Percentiles rank a stretch among this genome's conserved stretches.
Evolutionary conservation across 1,140 invertebrate genomes (phyloP).

Genomic region (Drosophila rufa): DNA sequence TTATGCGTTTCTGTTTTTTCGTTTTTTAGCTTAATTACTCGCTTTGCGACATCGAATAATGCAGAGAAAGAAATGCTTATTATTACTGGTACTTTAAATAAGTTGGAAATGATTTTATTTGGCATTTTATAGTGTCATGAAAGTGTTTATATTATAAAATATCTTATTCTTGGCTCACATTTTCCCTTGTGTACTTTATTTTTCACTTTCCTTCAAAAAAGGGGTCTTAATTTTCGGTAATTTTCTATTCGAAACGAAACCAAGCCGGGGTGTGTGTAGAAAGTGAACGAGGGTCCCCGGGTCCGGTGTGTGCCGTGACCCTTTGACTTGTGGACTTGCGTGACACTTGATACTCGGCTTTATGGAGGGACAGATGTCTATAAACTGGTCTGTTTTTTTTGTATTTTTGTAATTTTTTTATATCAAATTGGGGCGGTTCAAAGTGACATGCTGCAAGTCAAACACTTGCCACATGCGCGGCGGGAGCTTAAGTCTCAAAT

Average conservation of each 20-base stretch:
- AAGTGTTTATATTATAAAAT: neutral
- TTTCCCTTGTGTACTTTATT: conserved; percentile 17
- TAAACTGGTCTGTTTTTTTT: conserved; percentile 19
- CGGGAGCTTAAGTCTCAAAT: conserved; percentile 53
- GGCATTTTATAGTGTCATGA: no score
- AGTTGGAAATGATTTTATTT: no score
- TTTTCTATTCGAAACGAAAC: conserved; percentile 23
- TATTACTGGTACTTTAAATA: no score
- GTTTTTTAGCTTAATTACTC: conserved; percentile 9
- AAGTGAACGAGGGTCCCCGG: conserved; percentile 63
- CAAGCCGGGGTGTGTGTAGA: conserved; percentile 34
- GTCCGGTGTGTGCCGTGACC: conserved; percentile 44
- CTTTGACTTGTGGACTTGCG: conserved; percentile 67
- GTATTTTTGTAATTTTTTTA: conserved; percentile 6
- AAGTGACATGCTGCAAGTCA: conserved; percentile 72
- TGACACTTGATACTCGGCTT: conserved; percentile 67
- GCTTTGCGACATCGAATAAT: neutral
- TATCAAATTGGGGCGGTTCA: conserved; percentile 72
- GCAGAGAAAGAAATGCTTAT: conserved; percentile 1
- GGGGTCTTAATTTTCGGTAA: conserved; percentile 32
- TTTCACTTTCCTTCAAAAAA: conserved; percentile 30
- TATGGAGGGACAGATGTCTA: conserved; percentile 26
- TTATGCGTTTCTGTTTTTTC: conserved; percentile 11
- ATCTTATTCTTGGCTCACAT: neutral
- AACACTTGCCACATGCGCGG: conserved; percentile 62